Evolutionary conservation across 2,888 invertebrate species (phyloP).

Genomic region (Chironomus riparius): DNA sequence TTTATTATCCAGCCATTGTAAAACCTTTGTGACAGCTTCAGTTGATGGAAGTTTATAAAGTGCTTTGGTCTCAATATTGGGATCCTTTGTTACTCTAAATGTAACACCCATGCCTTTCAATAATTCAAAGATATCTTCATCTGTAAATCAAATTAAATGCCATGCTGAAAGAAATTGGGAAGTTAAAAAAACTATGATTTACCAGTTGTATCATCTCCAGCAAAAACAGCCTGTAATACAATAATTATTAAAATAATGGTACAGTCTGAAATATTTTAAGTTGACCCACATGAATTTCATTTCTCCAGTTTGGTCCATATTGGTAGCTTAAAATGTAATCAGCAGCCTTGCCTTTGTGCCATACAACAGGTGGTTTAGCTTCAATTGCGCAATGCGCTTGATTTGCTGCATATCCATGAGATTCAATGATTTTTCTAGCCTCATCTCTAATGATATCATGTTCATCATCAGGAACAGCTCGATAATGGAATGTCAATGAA

Average conservation of each 20-base stretch:
- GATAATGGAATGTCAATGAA: conserved; percentile 61
- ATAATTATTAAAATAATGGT: no score
- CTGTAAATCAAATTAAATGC: conserved; percentile 10
- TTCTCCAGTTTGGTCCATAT: conserved; percentile 63
- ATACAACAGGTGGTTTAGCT: conserved; percentile 66
- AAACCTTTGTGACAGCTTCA: conserved; percentile 58
- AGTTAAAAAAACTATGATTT: conserved; percentile 72
- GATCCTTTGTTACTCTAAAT: conserved; percentile 60
- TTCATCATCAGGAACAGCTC: conserved; percentile 52
- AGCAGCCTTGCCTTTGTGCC: conserved; percentile 72
- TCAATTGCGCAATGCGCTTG: conserved; percentile 64
- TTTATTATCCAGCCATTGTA: conserved; percentile 56
- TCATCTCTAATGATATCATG: conserved; percentile 47
- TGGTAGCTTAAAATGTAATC: conserved; percentile 62
- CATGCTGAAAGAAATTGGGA: not conserved
- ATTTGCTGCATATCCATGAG: conserved; percentile 55
- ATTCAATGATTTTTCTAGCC: conserved; percentile 52
- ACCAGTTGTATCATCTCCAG: conserved; percentile 71
- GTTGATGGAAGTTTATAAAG: conserved; percentile 61
- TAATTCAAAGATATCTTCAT: conserved; percentile 43
- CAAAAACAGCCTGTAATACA: conserved; percentile 54
- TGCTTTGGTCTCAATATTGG: conserved; percentile 59
- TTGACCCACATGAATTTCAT: conserved; percentile 47
- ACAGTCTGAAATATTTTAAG: no score
- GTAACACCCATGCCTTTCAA: conserved; percentile 66